phyloP scores from a whole-genome alignment of 2,797 vertebrate species.

The Myoxocephalus aenaeus region DNA sequence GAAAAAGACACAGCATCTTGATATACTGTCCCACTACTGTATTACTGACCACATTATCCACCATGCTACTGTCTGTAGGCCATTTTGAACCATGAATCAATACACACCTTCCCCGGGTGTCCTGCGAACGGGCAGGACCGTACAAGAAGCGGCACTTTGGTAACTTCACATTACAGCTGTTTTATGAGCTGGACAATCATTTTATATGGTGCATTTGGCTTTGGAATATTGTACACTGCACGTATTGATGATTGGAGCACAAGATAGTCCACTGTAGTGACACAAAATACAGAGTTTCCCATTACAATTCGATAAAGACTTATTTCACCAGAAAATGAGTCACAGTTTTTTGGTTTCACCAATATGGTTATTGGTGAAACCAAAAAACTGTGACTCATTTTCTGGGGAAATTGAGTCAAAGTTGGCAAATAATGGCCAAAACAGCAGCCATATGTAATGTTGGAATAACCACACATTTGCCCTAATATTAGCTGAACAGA shows the following conservation, averaged over 20 bases:
- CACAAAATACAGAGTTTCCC: not conserved
- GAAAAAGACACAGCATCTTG: conserved; percentile 80
- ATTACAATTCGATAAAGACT: not conserved
- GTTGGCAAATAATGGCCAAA: not conserved
- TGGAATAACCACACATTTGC: conserved; percentile 53
- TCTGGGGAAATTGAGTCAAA: too few species aligned
- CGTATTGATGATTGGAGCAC: conserved; percentile 2
- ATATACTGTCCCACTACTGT: conserved; percentile 77
- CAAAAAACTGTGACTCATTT: too few species aligned
- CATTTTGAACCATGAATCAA: conserved; percentile 64
- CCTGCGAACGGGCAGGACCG: conserved; percentile 5
- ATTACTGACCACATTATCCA: conserved; percentile 77
- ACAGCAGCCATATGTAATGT: conserved; percentile 10
- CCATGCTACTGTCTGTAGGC: conserved; percentile 59
- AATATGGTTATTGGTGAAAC: not conserved
- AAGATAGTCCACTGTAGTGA: not conserved
- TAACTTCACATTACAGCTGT: conserved; percentile 36
- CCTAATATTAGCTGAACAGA: conserved; percentile 36
- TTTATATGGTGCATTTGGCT: conserved; percentile 45
- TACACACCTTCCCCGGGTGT: conserved; percentile 45
- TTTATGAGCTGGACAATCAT: conserved; percentile 48
- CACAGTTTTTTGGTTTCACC: conserved; percentile 47
- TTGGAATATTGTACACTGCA: conserved; percentile 7
- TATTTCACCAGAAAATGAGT: conserved; percentile 30
- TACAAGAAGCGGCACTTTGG: conserved; percentile 34